These are phyloP conservation scores for Porites lutea DNA, from an alignment of 64 coral and sea anemone genomes.

Conservation along the genomic window DNA sequence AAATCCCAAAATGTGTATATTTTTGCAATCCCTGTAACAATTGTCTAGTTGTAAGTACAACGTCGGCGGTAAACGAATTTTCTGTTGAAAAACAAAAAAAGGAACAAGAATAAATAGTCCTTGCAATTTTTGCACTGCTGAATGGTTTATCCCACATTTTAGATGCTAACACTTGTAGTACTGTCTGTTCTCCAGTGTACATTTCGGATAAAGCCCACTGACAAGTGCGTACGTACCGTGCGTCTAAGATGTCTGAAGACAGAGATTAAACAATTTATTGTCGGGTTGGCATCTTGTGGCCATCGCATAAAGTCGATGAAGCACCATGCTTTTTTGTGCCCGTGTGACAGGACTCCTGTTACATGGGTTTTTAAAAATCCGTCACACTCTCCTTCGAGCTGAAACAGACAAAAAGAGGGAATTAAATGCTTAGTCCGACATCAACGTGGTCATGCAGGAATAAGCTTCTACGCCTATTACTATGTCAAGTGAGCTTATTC, in stretches of 20 bases:
- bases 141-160: neutral
- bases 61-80: neutral
- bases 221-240: conserved; percentile 1
- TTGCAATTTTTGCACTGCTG: neutral
- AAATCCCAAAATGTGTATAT: conserved; percentile 60
- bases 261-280: conserved; percentile 32
- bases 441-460: no score
- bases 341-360: conserved; percentile 62
- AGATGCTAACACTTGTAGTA: neutral
- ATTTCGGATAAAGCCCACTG: no score
- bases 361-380: conserved; percentile 60
- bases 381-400: conserved; percentile 63
- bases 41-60: conserved; percentile 67
- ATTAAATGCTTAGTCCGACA: no score
- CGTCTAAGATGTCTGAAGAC: conserved; percentile 30
- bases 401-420: neutral
- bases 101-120: neutral
- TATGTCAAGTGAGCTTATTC: neutral
- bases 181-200: no score
- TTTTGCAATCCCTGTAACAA: conserved; percentile 43
- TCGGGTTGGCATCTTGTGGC: conserved; percentile 57
- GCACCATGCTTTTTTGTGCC: conserved; percentile 33
- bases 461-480: no score
- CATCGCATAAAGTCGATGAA: conserved; percentile 33
- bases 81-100: neutral